Conservation (phyloP, 2,113 vertebrate species). For the Rhinopomastus cyanomelas region DNA sequence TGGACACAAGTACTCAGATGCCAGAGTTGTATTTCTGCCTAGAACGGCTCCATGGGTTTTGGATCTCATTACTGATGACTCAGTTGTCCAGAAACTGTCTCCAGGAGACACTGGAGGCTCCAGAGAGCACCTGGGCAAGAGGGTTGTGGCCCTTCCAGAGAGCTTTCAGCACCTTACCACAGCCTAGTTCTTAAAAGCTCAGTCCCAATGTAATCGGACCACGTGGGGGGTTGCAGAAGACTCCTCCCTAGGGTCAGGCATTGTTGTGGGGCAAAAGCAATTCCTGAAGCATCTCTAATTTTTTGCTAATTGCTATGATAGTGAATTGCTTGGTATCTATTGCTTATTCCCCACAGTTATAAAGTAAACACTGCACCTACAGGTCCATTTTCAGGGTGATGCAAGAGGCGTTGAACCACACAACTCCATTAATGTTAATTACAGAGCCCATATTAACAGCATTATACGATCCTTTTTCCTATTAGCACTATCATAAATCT, state of each 20-base stretch:
- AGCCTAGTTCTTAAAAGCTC: fast-evolving
- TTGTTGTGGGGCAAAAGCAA: not conserved
- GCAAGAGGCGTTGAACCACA: not conserved
- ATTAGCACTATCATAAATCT: slow-evolving; percentile 45
- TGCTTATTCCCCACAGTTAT: not conserved
- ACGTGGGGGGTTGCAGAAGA: not conserved
- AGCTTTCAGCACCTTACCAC: not conserved
- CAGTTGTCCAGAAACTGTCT: not conserved
- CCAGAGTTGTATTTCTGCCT: not conserved
- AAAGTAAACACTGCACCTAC: slow-evolving; percentile 7
- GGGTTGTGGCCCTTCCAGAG: fast-evolving
- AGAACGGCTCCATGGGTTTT: not conserved
- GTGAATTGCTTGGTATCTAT: not conserved
- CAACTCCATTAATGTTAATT: slow-evolving; percentile 50
- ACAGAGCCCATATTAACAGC: slow-evolving; percentile 19
- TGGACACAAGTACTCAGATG: not conserved
- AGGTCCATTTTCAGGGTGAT: not conserved
- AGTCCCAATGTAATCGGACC: not conserved
- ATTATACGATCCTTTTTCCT: slow-evolving; percentile 19
- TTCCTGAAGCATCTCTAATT: not conserved
- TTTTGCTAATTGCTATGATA: not conserved
- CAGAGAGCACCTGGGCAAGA: not conserved
- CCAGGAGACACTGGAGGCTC: fast-evolving
- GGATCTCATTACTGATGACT: not conserved
- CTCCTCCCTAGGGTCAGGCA: not conserved